phyloP scores from a whole-genome alignment of 2,797 vertebrate species.

The Mus spretus region DNA sequence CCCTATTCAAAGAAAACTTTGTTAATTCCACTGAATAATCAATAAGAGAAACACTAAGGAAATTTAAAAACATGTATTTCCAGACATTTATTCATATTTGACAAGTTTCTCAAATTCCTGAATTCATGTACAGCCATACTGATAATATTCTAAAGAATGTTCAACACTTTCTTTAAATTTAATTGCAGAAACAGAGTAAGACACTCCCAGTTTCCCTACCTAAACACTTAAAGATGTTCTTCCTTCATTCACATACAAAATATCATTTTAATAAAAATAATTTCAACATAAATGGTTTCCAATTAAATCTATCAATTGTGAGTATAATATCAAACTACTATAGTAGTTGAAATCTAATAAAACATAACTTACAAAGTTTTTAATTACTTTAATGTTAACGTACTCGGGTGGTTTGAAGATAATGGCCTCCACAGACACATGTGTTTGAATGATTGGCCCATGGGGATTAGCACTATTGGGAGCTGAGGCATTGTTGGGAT shows the following conservation, averaged over 20 bases:
- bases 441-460: background rate
- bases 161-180: background rate
- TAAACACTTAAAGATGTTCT: background rate
- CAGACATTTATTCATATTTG: background rate
- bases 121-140: background rate
- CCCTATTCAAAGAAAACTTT: background rate
- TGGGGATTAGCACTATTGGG: background rate
- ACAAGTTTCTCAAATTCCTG: background rate
- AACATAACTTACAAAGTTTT: conserved; percentile 40
- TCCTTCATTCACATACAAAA: conserved; percentile 36
- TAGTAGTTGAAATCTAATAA: conserved; percentile 2
- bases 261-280: background rate
- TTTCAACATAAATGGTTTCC: background rate
- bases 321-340: conserved; percentile 23
- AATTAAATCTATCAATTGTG: conserved; percentile 40
- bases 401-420: background rate
- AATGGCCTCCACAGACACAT: background rate
- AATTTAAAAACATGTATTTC: background rate
- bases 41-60: conserved; percentile 43
- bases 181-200: conserved; percentile 44
- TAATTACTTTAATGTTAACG: conserved; percentile 11
- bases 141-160: background rate
- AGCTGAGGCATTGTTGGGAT: background rate
- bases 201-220: background rate
- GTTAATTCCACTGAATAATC: background rate